Conservation (phyloP, 2,113 vertebrate genomes). For the Anoplopoma fimbria region DNA sequence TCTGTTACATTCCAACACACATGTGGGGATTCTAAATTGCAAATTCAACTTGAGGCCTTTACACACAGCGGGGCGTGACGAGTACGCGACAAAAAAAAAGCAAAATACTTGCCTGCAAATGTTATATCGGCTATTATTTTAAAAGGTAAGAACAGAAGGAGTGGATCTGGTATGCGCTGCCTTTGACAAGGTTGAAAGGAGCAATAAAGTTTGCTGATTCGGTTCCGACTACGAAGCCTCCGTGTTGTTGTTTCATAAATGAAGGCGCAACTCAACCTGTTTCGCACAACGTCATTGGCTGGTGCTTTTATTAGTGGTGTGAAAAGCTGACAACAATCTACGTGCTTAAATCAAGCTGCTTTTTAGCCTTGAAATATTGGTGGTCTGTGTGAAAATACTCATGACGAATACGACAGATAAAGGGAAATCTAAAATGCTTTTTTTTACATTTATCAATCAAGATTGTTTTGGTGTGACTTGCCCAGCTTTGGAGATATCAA, state of each 20-base stretch:
- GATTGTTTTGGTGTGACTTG: background rate
- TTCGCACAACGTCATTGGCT: background rate
- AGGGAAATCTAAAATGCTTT: background rate
- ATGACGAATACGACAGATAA: background rate
- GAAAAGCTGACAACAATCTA: no score
- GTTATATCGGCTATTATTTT: background rate
- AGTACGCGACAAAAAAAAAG: background rate
- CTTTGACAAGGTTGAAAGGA: background rate
- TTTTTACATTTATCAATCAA: background rate
- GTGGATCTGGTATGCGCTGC: background rate
- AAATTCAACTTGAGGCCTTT: background rate
- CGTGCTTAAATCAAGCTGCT: no score
- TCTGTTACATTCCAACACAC: conserved; percentile 20
- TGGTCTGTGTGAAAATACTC: background rate
- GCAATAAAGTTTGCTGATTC: background rate
- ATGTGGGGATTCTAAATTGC: no score
- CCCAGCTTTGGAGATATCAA: background rate
- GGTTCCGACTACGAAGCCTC: background rate
- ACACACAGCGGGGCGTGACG: background rate
- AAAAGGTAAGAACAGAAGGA: background rate
- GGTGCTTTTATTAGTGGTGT: no score
- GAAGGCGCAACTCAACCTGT: background rate
- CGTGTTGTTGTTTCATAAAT: background rate
- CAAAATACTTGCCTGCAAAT: background rate
- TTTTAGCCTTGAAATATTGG: background rate